A percentile compares a stretch with the other conserved stretches of the same genome.
These are phyloP conservation scores for Macaria notata DNA, from an alignment of 2,888 invertebrate genomes.

Conservation along the genomic window DNA sequence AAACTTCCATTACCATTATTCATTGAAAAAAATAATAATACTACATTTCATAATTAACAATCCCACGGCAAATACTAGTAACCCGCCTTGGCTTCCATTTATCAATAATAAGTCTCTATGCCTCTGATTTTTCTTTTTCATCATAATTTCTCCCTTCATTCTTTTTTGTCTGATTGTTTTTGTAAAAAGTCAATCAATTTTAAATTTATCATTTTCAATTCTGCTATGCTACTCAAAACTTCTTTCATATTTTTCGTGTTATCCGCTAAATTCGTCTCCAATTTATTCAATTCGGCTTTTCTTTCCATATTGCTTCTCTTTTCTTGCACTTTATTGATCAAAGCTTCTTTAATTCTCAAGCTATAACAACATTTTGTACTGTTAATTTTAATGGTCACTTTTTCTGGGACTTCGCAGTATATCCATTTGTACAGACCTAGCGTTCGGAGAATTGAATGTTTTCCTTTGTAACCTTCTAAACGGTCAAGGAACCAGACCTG, in stretches of 20 bases:
- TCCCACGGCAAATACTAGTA: no score
- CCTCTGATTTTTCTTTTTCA: no score
- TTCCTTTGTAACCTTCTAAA: constrained; percentile 6
- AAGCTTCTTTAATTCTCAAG: constrained; percentile 2
- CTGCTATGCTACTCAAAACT: neutral
- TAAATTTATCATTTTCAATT: no score
- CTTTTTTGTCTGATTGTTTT: no score
- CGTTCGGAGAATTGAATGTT: constrained; percentile 2
- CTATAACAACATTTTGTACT: neutral
- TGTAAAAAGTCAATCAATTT: no score
- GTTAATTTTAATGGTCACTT: neutral
- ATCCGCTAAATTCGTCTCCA: constrained; percentile 6
- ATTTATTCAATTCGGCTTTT: neutral
- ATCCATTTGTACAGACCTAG: constrained; percentile 5
- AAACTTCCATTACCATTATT: no score
- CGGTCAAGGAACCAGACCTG: constrained; percentile 10
- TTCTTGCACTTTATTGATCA: constrained; percentile 12
- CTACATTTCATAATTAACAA: no score
- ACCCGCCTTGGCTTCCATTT: no score
- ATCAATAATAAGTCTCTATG: no score
- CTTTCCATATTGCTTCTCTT: neutral
- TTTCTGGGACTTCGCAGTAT: constrained; percentile 1
- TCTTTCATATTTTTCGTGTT: constrained; percentile 2
- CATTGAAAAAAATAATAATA: no score
- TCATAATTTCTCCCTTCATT: no score